Evolutionary conservation across 2,113 vertebrate species (phyloP), one percentile per base, ranked within the genome.

Genomic region (Onychorhynchus coronatus): DNA sequence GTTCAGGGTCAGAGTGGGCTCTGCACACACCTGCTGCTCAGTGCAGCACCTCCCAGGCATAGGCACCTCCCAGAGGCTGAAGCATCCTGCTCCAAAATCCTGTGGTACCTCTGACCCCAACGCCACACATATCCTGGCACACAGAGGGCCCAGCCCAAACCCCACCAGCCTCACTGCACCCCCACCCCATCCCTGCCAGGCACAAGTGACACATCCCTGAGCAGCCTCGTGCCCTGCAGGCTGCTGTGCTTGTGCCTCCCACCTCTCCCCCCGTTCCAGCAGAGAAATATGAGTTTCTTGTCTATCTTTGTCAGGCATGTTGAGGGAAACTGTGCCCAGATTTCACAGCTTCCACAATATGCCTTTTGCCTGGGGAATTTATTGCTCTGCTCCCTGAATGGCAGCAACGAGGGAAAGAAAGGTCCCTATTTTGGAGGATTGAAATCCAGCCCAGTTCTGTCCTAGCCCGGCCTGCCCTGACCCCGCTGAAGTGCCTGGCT

Each of bases 81-180:
- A 39, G 31, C 3, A 12, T 2, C 11, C 31, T 1, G 20, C 75
- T 59, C 33, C 44, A 42, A 78, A 74, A 50, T 10, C 52, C 59
- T n/a, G 20, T 3, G 6, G 39, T 23, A 22, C 39, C 28, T 41
- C 49, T 52, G 27, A 23, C 8, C 42, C 31, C 23, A 35, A 6
- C 8, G 21, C 58, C 61, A 44, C 24, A 28, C 0, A 1, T 7
- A 6, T 18, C 67, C 58, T 16, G 17, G 46, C 31, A 35, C 17
- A 12, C 25, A 0, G 1, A 17, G 5, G 1, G 14, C 35, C 56
- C 2, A 1, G 24, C 35, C 33, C 74, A 28, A 5, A 0, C 4
- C 37, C 12, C 59, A 49, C 6, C 46, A 41, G 23, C 58, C 37
- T 31, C 52, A 6, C 14, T 74, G 33, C 46, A 39, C 9, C 4